Evolutionary conservation across 2,797 vertebrate species (phyloP).

Genomic region (Eutrigla gurnardus): DNA sequence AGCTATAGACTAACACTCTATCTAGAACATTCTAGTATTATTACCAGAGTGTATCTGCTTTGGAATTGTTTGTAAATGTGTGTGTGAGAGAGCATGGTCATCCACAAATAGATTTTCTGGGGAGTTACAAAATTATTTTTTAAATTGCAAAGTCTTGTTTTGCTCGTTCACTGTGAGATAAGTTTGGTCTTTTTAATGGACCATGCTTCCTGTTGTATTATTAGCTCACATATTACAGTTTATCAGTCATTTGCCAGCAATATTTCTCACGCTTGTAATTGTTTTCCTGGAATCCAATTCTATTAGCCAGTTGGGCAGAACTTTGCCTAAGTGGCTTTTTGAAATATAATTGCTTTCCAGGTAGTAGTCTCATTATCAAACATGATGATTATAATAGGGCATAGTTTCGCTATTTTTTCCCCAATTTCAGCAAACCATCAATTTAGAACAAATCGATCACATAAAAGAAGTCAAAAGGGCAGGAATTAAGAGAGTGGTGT

Average conservation of each 20-base stretch:
- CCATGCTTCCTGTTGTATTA: conserved; percentile 38
- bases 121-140: neutral
- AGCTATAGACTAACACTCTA: neutral
- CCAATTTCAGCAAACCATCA: conserved; percentile 17
- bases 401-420: conserved; percentile 18
- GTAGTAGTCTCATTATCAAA: conserved; percentile 49
- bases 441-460: conserved; percentile 1
- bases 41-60: neutral
- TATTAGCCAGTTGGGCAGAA: conserved; percentile 43
- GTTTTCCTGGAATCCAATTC: conserved; percentile 50
- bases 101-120: neutral
- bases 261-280: conserved; percentile 49
- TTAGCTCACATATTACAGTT: conserved; percentile 44
- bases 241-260: conserved; percentile 55
- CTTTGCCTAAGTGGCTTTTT: conserved; percentile 42
- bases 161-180: neutral
- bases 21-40: neutral
- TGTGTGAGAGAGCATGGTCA: neutral
- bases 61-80: neutral
- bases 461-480: conserved; percentile 17
- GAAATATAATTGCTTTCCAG: conserved; percentile 60
- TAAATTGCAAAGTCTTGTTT: conserved; percentile 7
- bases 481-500: neutral
- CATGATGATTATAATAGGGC: conserved; percentile 26
- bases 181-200: conserved; percentile 7